These are phyloP conservation scores for Gambusia affinis DNA, from an alignment of 2,113 vertebrate species.

Conservation along the genomic window DNA sequence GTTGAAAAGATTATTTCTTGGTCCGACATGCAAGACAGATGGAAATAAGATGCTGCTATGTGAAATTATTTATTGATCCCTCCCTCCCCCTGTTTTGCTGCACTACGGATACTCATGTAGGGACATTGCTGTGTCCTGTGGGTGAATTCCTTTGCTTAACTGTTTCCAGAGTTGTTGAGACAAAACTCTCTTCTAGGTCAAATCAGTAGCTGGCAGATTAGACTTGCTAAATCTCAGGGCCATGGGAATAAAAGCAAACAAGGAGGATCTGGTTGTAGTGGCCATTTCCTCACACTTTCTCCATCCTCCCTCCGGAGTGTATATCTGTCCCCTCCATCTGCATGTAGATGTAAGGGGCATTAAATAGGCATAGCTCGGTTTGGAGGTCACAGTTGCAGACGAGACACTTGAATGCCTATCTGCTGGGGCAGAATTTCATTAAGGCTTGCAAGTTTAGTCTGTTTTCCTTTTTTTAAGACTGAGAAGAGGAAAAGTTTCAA, in stretches of 20 bases:
- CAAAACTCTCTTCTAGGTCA: slow-evolving; percentile 55
- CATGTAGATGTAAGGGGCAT: slow-evolving; percentile 42
- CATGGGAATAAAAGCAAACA: slow-evolving; percentile 79
- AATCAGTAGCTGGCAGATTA: slow-evolving; percentile 64
- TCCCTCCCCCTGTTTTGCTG: background rate
- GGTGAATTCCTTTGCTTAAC: slow-evolving; percentile 48
- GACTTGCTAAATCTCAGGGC: slow-evolving; percentile 73
- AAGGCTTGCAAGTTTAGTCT: slow-evolving; percentile 44
- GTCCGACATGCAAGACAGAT: slow-evolving; percentile 33
- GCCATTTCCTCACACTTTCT: slow-evolving; percentile 36
- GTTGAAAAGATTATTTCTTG: slow-evolving; percentile 36
- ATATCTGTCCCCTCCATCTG: slow-evolving; percentile 25
- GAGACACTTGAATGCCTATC: slow-evolving; percentile 50
- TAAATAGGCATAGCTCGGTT: slow-evolving; percentile 46
- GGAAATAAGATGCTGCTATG: slow-evolving; percentile 60
- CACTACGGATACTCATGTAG: slow-evolving; percentile 32
- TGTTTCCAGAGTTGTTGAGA: slow-evolving; percentile 37
- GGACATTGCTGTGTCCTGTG: slow-evolving; percentile 30
- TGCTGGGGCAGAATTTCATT: slow-evolving; percentile 54
- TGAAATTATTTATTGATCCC: slow-evolving; percentile 77
- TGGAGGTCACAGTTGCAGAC: slow-evolving; percentile 61
- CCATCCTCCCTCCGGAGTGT: background rate
- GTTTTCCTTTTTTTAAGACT: slow-evolving; percentile 30
- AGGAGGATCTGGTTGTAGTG: slow-evolving; percentile 59
- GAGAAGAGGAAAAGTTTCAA: slow-evolving; percentile 34